A percentile compares a stretch with the other conserved stretches of the same genome.
Conservation (phyloP, 2,113 vertebrate genomes). For the Sceloporus tristichus region DNA sequence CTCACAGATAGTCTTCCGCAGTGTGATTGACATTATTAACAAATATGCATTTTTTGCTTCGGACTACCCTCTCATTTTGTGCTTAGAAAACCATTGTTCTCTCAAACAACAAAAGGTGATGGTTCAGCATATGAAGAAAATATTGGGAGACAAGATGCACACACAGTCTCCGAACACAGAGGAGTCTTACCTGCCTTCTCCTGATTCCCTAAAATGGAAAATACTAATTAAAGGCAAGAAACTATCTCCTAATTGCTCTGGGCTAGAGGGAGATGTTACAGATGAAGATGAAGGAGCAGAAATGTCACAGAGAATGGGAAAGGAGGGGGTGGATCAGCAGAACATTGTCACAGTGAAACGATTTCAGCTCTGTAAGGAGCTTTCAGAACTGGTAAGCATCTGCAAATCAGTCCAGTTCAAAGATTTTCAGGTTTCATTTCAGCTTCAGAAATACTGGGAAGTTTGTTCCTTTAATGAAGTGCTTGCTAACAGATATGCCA, state of each 20-base stretch:
- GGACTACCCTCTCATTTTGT: slow-evolving; percentile 93
- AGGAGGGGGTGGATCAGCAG: slow-evolving; percentile 84
- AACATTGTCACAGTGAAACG: slow-evolving; percentile 81
- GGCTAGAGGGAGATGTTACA: slow-evolving; percentile 93
- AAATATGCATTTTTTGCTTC: slow-evolving; percentile 97
- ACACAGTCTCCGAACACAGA: slow-evolving; percentile 85
- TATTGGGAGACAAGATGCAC: slow-evolving; percentile 91
- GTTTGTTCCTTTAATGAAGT: slow-evolving; percentile 98
- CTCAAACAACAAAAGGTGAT: slow-evolving; percentile 96
- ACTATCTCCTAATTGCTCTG: slow-evolving; percentile 85
- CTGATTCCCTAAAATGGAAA: slow-evolving; percentile 88
- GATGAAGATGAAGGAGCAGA: slow-evolving; percentile 97
- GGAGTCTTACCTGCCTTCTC: slow-evolving; percentile 93
- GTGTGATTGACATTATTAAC: slow-evolving; percentile 93
- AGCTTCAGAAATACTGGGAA: slow-evolving; percentile 97
- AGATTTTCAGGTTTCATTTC: slow-evolving; percentile 93
- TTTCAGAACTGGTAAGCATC: slow-evolving; percentile 94
- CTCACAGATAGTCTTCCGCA: slow-evolving; percentile 95
- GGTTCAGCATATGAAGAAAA: slow-evolving; percentile 96
- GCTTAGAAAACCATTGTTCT: slow-evolving; percentile 97
- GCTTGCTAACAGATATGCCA: slow-evolving; percentile 91
- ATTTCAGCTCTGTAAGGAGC: slow-evolving; percentile 94
- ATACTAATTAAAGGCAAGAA: slow-evolving; percentile 96
- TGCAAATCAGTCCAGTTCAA: slow-evolving; percentile 96
- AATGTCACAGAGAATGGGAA: slow-evolving; percentile 92